Base-by-base conservation (phyloP, 2,797 vertebrate genomes). In the Lutra lutra region DNA sequence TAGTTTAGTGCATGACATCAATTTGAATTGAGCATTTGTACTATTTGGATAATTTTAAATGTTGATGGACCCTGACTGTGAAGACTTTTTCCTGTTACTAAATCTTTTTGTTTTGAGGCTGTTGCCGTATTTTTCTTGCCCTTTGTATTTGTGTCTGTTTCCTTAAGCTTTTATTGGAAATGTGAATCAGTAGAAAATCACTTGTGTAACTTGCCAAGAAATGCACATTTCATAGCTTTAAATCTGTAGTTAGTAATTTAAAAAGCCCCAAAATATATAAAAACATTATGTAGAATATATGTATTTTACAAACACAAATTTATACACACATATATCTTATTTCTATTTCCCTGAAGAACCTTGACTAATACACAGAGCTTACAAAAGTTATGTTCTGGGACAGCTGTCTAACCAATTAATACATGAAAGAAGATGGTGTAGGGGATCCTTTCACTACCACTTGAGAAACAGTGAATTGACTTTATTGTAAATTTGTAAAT, bases 101-200 rank as follows among this genome's bases (percentile, higher is more conserved):
- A 46, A 29, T 46, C 25, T 27, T 75, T 75, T 75, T 75, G 23
- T 46, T 75, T 46, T 2, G 72, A 46, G 40, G 3, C 40, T 87
- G 95, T 98, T 98, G 98, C 98, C 98, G 84, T 98, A 97, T 98
- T 98, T 98, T 98, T 99, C 98, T 98, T 68, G 35, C 80, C 92
- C 38, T 43, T 94, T 98, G 97, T 98, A 98, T 97, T 97, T 99
- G 98, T 99, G 98, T 97, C 98, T 98, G 98, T 98, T 98, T 98
- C 98, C 97, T 98, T 99, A 98, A 97, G 96, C 94, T 98, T 99
- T 97, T 98, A 97, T 97, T 98, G 96, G 96, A 98, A 98, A 98
- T 99, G 99, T 99, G 99, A 99, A 99, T 99, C 99, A 99, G 99
- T 99, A 98, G 68, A 98, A 97, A 99, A 98, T 98, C 99, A 98